Conservation (phyloP, 2,113 vertebrate genomes). For the Hystrix brachyura region DNA sequence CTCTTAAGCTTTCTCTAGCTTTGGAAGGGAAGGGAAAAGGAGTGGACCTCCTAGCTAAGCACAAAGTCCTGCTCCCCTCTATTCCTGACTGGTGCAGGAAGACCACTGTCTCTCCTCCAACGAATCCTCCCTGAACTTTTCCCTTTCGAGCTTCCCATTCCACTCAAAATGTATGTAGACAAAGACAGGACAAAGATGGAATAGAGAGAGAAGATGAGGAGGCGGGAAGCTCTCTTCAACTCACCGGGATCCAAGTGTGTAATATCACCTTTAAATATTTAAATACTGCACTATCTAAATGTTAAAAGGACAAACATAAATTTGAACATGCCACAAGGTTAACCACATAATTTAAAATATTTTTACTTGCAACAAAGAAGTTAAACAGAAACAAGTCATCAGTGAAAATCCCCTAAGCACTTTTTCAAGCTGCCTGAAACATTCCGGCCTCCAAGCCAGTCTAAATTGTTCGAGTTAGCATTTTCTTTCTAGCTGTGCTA, state of each 20-base stretch:
- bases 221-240: not conserved
- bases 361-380: conserved; percentile 16
- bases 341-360: conserved; percentile 46
- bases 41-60: not conserved
- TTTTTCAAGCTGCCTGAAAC: not conserved
- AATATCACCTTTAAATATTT: conserved; percentile 43
- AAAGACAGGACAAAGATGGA: not conserved
- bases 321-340: not conserved
- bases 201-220: not conserved
- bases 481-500: not conserved
- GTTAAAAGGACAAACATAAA: conserved; percentile 56
- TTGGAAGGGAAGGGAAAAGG: not conserved
- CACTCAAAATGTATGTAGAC: not conserved
- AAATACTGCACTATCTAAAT: not conserved
- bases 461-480: not conserved
- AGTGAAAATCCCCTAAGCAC: not conserved
- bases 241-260: not conserved
- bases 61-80: not conserved
- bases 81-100: not conserved
- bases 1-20: not conserved
- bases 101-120: not conserved
- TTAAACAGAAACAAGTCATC: not conserved
- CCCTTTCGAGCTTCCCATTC: not conserved
- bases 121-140: not conserved
- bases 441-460: not conserved